Conservation (phyloP, 2,888 invertebrate genomes). For the Alitta virens region DNA sequence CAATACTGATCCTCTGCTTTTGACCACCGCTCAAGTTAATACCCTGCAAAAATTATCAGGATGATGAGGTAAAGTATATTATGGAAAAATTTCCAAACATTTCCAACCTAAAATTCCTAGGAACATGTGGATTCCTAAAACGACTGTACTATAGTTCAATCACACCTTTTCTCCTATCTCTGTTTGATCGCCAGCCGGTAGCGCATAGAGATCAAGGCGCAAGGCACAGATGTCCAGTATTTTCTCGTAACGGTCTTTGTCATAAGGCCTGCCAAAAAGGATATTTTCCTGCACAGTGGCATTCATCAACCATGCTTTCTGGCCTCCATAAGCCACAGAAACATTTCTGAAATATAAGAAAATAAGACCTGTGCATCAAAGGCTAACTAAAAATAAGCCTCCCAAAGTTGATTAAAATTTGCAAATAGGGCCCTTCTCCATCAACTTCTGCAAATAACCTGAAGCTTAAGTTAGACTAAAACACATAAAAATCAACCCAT, state of each 20-base stretch:
- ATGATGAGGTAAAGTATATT: too few species aligned
- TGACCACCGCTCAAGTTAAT: slow-evolving; percentile 66
- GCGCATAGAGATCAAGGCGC: slow-evolving; percentile 70
- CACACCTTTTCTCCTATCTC: slow-evolving; percentile 70
- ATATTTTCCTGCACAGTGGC: slow-evolving; percentile 77
- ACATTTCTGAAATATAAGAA: slow-evolving; percentile 38
- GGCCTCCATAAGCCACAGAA: slow-evolving; percentile 59
- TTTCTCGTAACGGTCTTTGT: slow-evolving; percentile 34
- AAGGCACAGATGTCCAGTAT: slow-evolving; percentile 67
- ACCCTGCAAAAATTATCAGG: slow-evolving; percentile 2
- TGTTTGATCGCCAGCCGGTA: slow-evolving; percentile 74
- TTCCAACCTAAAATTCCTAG: too few species aligned
- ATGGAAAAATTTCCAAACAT: too few species aligned
- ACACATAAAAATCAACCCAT: too few species aligned
- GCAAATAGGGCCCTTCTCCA: too few species aligned
- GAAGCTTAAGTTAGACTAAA: too few species aligned
- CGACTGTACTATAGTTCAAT: too few species aligned
- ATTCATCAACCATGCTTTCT: slow-evolving; percentile 78
- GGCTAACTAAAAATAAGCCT: too few species aligned
- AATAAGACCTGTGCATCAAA: too few species aligned
- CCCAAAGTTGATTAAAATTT: too few species aligned
- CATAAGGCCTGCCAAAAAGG: slow-evolving; percentile 60
- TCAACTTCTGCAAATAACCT: too few species aligned
- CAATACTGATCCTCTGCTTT: slow-evolving; percentile 75
- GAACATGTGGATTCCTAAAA: background rate